Base-by-base conservation (phyloP, 2,797 vertebrate genomes). In the Sebastes nivosus region DNA sequence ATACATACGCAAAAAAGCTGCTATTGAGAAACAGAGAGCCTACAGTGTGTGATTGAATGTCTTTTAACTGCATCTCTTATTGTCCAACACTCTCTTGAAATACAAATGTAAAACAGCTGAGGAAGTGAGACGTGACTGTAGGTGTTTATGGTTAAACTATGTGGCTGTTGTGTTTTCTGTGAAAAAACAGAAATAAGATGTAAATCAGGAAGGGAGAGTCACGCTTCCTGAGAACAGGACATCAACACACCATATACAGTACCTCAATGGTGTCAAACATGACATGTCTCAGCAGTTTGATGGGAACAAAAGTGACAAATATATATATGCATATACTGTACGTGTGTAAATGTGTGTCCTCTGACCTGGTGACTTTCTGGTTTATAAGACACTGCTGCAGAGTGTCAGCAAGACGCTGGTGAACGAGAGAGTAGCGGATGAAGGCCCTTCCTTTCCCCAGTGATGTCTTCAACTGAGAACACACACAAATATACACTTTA, bases 311-410 rank as follows among this genome's bases (percentile, higher is more conserved):
- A 22, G 14, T 8, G 1, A 12, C 8, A 4, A 12, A n/a, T 16
- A 16, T n/a, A 20, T 11, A 20, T 12, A 27, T 27, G 2, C 11
- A 57, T 25, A 57, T 25, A 3, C 16, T 20, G 7, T 25, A 29
- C 1, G 1, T 8, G 13, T 16, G 24, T n/a, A 32, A 20, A 25
- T n/a, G 32, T 12, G 16, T 72, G 27, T 59, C 36, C 11, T 54
- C 77, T 94, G 87, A 99, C 98, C 98, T 97, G 79, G 98, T 99
- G 88, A 97, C 94, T 82, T 95, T 97, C 79, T 96, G 94, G 92
- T 99, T 98, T 91, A 98, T 97, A 63, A 99, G 96, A 94, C 98
- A 99, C 74, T 99, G 98, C 90, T 99, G 98, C 77, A 99, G 93
- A 2, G 98, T 99, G 93, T 99, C 98, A 20, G 97, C 98, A 57